Base-by-base conservation (phyloP, 2,888 invertebrate genomes). In the Biston stratarius region DNA sequence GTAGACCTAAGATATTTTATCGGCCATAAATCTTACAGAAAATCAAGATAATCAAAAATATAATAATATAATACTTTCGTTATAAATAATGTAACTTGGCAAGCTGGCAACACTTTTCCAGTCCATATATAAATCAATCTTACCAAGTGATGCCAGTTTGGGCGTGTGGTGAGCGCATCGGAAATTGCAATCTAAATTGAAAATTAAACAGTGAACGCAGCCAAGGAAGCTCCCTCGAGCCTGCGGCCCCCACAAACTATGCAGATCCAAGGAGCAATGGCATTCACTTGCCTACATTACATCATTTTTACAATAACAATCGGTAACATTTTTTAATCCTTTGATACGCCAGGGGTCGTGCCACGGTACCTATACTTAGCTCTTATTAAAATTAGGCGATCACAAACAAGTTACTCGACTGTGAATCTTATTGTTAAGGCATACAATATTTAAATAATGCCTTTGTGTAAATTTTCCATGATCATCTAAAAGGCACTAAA, bases 121-220 rank as follows among this genome's bases (percentile, higher is more conserved):
- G 66, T 53, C 45, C 79, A 81, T 81, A 85, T 89, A 93, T 94
- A 93, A 92, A 94, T 92, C 93, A 92, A 92, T 92, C 88, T 80
- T 72, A 76, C 77, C 77, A 86, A 87, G 88, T 90, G 90, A 90
- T 89, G 91, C 88, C 82, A 87, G 90, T 91, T 92, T 91, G 92
- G 92, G 93, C 88, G 91, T 87, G 84, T 81, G 86, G 81, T 78
- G 83, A 77, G 78, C 80, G 83, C 90, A 94, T 94, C 94, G 91
- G 91, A 94, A 94, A 94, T 94, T 94, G 90, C 94, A 89, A 94
- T 94, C 94, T 94, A 91, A 94, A 94, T 94, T 94, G 94, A 94
- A 94, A 94, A 94, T 94, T 94, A 94, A 94, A 94, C 92, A 94
- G 90, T 88, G 85, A 76, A 76, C 78, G 75, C 74, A 73, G 70